Conservation (phyloP, 2,797 vertebrate genomes). For the Falco berigora region DNA sequence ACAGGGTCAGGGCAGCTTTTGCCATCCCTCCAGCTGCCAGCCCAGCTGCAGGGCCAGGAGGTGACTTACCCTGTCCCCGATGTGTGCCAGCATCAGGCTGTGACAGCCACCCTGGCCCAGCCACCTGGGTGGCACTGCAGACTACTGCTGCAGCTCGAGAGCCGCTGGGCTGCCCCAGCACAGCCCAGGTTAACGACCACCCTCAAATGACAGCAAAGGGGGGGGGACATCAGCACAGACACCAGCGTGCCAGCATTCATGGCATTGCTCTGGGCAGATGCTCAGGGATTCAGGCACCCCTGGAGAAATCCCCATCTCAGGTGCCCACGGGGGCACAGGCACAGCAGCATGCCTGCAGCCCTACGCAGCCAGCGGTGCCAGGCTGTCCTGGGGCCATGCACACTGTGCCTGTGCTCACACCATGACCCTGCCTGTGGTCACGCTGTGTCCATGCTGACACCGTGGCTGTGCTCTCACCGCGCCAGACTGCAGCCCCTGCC, state of each 20-base stretch:
- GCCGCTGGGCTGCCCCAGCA: neutral
- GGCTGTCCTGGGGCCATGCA: neutral
- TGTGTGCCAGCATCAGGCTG: neutral
- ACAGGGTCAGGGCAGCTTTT: neutral
- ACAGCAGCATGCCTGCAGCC: neutral
- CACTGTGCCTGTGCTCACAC: rapidly evolving
- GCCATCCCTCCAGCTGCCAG: neutral
- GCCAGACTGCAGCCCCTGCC: neutral
- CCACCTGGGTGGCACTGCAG: too few relatives aligned
- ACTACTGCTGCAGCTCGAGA: neutral
- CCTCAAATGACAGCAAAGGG: neutral
- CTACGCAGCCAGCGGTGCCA: rapidly evolving
- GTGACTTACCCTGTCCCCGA: neutral
- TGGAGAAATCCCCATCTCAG: neutral
- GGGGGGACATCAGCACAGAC: neutral
- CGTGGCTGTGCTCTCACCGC: neutral
- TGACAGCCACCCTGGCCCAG: neutral
- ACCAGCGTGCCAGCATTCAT: rapidly evolving
- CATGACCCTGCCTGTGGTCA: rapidly evolving
- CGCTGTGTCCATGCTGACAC: neutral
- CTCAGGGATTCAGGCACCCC: neutral
- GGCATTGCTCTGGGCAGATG: rapidly evolving
- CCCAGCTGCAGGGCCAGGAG: neutral
- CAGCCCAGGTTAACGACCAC: rapidly evolving
- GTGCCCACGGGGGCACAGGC: rapidly evolving